Evolutionary conservation across 53 echinoderm and acorn worm genomes (phyloP), one percentile per base, ranked within the genome.

Genomic region (Henricia sp.): DNA sequence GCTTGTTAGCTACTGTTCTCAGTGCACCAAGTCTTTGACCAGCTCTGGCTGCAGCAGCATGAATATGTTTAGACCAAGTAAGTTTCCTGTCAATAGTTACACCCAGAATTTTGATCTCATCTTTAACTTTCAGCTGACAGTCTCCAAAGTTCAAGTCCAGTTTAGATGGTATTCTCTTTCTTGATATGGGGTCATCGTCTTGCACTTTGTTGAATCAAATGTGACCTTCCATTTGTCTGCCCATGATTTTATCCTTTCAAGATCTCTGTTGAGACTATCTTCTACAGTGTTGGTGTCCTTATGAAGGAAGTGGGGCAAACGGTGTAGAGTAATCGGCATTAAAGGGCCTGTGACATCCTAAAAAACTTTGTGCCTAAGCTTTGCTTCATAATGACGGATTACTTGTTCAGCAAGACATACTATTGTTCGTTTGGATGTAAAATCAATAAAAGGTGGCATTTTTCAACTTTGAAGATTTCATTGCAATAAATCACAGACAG

Each of bases 21-120:
- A 89, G 67, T 46, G 89, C 88, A 26, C 83, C 83, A 2, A 83
- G 83, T n/a, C 52, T 88, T 64, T 83, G 89, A 17, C 55, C 89
- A 71, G 83, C 89, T 83, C 52, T 88, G 6, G 46, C 38, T 19
- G 84, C n/a, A 19, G 73, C 36, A 19, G 70, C n/a, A n/a, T 65
- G 27, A 73, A 71, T 50, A 83, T 46, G n/a, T 71, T 53, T 87
- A 21, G 88, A 4, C 88, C 72, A 71, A 16, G 39, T 16, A 19
- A 88, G 83, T 35, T 88, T 70, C 13, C 52, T 72, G 62, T 88
- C 62, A 83, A 88, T 8, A 13, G 88, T 72, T 19, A 88, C 71
- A 36, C 88, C 42, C n/a, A 68, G 68, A 29, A 68, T 38, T 24
- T 68, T 43, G 23, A 77, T 27, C 3, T 86, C 53, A 25, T 86